Percentiles rank a stretch among this genome's conserved stretches.
These are phyloP conservation scores for Pteria penguin DNA, from an alignment of 2,888 invertebrate species.

Conservation along the genomic window DNA sequence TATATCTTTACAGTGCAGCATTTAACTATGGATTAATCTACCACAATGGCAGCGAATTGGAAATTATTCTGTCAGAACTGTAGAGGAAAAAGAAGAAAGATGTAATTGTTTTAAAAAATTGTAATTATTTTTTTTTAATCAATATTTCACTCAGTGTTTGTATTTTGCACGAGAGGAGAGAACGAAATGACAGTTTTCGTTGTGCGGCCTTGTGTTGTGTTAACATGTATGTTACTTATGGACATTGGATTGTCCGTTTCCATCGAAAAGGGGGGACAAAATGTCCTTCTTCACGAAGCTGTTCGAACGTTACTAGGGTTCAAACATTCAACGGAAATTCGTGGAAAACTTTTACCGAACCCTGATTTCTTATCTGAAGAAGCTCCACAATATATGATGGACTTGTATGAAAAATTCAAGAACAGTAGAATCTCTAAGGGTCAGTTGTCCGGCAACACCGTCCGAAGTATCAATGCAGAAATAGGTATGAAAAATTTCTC, in stretches of 20 bases:
- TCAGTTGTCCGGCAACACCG: slow-evolving; percentile 66
- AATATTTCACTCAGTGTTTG: no score
- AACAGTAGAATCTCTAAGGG: slow-evolving; percentile 58
- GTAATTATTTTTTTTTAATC: no score
- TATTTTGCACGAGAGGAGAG: slow-evolving; percentile 1
- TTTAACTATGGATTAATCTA: not conserved
- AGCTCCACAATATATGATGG: slow-evolving; percentile 73
- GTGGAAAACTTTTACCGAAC: slow-evolving; percentile 47
- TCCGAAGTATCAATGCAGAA: slow-evolving; percentile 69
- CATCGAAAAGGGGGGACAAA: slow-evolving; percentile 21
- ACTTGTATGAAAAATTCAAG: slow-evolving; percentile 73
- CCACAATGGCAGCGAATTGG: not conserved
- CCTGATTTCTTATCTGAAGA: slow-evolving; percentile 49
- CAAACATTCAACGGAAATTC: slow-evolving; percentile 28
- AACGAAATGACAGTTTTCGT: not conserved
- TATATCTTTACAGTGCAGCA: no score
- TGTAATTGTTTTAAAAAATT: not conserved
- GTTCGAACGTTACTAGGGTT: slow-evolving; percentile 67
- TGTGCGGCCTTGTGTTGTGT: not conserved
- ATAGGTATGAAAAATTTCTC: no score
- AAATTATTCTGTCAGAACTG: not conserved
- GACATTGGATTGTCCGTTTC: not conserved
- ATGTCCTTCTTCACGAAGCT: slow-evolving; percentile 61
- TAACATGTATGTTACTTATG: not conserved
- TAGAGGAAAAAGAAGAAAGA: not conserved